These are phyloP conservation scores for Penaeus indicus DNA, from an alignment of 1,140 invertebrate genomes.

Conservation along the genomic window DNA sequence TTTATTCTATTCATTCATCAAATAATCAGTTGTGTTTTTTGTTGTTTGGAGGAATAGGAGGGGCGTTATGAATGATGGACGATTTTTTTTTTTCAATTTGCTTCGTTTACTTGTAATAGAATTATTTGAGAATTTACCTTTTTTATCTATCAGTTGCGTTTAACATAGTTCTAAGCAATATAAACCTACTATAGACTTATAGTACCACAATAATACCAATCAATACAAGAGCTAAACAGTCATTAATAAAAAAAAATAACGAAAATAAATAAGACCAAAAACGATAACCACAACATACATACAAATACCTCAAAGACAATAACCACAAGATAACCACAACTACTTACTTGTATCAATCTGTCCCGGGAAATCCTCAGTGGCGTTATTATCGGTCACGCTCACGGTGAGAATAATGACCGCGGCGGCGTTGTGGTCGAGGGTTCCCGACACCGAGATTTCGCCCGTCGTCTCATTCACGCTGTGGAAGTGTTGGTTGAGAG, in stretches of 20 bases:
- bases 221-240: too few species aligned
- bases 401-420: constrained; percentile 85
- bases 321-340: background rate
- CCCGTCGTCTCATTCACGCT: constrained; percentile 69
- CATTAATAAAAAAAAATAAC: background rate
- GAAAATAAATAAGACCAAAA: background rate
- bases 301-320: background rate
- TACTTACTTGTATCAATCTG: constrained; percentile 74
- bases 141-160: too few species aligned
- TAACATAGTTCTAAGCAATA: too few species aligned
- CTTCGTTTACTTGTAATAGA: too few species aligned
- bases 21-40: too few species aligned
- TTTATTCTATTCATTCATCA: too few species aligned
- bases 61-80: too few species aligned
- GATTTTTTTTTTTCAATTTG: too few species aligned
- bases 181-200: too few species aligned
- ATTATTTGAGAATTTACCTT: too few species aligned
- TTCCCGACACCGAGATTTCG: constrained; percentile 78
- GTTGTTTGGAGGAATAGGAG: too few species aligned
- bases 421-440: constrained; percentile 82
- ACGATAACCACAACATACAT: background rate
- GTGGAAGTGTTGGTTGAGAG: background rate
- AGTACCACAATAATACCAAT: too few species aligned
- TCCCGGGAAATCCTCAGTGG: constrained; percentile 77
- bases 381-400: constrained; percentile 81